Conservation (phyloP, 92 coral and sea anemone genomes). For the Nematostella vectensis region DNA sequence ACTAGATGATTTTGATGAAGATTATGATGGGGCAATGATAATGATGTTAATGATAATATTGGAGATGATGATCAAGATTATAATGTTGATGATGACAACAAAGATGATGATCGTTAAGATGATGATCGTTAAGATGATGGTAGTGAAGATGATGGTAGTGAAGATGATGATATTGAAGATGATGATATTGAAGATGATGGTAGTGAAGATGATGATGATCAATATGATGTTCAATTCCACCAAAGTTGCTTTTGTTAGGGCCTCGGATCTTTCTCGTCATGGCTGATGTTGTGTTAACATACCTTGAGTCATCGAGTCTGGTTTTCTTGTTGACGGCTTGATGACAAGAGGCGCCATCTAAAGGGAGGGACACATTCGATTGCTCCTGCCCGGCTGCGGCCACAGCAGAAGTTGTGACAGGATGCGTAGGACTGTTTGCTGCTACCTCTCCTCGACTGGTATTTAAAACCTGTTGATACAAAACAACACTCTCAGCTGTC, state of each 20-base stretch:
- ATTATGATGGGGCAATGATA: no score
- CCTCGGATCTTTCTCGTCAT: background rate
- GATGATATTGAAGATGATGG: no score
- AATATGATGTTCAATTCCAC: no score
- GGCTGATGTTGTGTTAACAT: background rate
- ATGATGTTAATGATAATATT: no score
- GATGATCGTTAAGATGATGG: no score
- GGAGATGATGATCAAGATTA: no score
- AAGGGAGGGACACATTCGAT: conserved; percentile 45
- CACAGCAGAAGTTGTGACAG: background rate
- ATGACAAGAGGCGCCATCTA: conserved; percentile 20
- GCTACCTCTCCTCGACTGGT: conserved; percentile 38
- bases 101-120: no score
- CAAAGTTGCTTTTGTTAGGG: no score
- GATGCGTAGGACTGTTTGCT: conserved; percentile 8
- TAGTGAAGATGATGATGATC: no score
- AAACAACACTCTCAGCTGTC: background rate
- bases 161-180: background rate
- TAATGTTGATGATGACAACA: no score
- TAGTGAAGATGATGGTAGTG: background rate
- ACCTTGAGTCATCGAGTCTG: conserved; percentile 23
- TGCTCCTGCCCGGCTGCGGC: background rate
- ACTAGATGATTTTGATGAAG: no score
- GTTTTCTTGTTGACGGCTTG: conserved; percentile 29
- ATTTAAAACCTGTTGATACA: conserved; percentile 19